phyloP scores from a whole-genome alignment of 2,113 vertebrate genomes.

The Oophaga pumilio region DNA sequence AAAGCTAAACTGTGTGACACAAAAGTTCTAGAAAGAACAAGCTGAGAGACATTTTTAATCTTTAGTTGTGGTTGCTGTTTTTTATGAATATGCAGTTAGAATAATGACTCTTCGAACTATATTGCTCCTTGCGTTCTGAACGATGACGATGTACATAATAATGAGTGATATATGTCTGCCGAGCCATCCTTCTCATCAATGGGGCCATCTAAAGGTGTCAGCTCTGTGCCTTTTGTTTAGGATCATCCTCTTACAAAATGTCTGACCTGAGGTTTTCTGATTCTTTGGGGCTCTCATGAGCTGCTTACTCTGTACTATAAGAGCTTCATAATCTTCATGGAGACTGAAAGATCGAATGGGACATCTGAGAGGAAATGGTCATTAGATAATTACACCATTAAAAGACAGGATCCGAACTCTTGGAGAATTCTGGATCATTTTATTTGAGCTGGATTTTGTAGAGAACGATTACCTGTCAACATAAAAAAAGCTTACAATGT shows the following conservation, averaged over 20 bases:
- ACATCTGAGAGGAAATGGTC: neutral
- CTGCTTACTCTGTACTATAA: neutral
- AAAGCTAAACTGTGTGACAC: slow-evolving; percentile 27
- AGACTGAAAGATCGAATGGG: neutral
- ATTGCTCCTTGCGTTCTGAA: neutral
- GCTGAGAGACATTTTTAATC: neutral
- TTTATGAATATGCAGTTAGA: neutral
- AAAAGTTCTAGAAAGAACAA: slow-evolving; percentile 43
- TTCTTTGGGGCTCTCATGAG: neutral
- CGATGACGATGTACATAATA: neutral
- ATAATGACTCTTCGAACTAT: neutral
- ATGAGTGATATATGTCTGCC: too few species aligned
- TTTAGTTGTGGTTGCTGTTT: neutral
- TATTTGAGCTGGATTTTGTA: neutral
- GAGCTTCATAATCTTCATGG: neutral
- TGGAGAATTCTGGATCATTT: neutral
- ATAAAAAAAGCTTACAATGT: too few species aligned
- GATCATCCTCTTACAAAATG: too few species aligned
- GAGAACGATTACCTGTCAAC: too few species aligned
- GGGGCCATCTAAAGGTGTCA: too few species aligned
- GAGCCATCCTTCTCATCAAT: too few species aligned
- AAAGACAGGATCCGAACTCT: neutral
- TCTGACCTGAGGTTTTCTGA: neutral
- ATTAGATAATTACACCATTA: neutral
- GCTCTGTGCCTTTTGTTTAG: too few species aligned